Evolutionary conservation across 1,140 invertebrate genomes (phyloP).

Genomic region (Brachionus sp.): DNA sequence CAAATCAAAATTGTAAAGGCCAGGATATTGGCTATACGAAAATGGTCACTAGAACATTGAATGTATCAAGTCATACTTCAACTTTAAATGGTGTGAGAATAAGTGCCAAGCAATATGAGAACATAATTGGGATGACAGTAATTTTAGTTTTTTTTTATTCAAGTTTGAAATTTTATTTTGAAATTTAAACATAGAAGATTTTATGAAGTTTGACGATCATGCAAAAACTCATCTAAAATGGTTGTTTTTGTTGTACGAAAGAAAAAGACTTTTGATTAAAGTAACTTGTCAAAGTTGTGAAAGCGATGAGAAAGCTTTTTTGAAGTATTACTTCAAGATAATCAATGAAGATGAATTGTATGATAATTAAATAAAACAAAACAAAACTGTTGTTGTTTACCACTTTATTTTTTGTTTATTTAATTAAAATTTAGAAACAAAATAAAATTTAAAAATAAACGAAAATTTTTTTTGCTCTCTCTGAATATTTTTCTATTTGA

Average conservation of each 20-base stretch:
- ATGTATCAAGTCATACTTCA: background rate
- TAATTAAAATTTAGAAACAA: no score
- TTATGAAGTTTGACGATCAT: background rate
- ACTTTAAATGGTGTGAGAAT: background rate
- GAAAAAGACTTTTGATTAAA: background rate
- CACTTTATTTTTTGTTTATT: no score
- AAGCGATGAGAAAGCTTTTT: slow-evolving; percentile 11
- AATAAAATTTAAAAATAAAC: no score
- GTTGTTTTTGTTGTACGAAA: slow-evolving; percentile 23
- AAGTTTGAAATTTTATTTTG: background rate
- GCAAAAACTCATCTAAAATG: slow-evolving; percentile 5
- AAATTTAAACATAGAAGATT: background rate
- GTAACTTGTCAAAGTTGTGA: slow-evolving; percentile 22
- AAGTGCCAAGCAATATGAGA: background rate
- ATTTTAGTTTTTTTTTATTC: no score
- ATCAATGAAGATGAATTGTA: background rate
- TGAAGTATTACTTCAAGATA: background rate
- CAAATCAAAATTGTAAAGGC: slow-evolving; percentile 20
- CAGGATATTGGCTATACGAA: background rate
- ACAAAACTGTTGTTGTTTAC: no score
- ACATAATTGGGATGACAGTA: slow-evolving; percentile 32
- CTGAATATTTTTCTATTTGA: no score
- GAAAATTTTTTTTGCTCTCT: no score
- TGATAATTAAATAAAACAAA: background rate
- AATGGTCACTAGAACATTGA: background rate